A percentile compares a stretch with the other conserved stretches of the same genome.
Conservation (phyloP, 1,140 invertebrate genomes). For the Holcopasites calliopsidis region DNA sequence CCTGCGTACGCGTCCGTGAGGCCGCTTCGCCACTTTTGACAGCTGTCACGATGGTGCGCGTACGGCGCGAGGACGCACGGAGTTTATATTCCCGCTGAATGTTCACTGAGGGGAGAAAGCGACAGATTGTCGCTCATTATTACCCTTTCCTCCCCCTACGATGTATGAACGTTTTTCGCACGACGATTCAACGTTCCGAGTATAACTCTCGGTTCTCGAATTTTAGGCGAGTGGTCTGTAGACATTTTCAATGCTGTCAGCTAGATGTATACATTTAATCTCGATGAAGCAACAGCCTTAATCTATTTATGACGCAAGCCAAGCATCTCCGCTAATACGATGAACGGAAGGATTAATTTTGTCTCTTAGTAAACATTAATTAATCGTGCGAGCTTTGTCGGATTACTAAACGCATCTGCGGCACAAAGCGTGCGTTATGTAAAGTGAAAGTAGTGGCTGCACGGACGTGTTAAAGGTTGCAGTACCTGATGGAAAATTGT, state of each 20-base stretch:
- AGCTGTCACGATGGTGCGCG: conserved; percentile 40
- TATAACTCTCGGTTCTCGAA: no score
- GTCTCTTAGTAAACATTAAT: conserved; percentile 2
- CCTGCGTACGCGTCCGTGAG: conserved; percentile 2
- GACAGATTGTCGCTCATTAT: conserved; percentile 11
- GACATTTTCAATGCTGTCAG: no score
- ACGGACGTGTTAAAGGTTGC: conserved; percentile 40
- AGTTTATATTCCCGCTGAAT: background rate
- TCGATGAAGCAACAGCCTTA: background rate
- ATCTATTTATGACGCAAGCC: background rate
- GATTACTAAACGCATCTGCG: conserved; percentile 5
- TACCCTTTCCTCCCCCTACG: background rate
- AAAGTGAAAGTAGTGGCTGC: conserved; percentile 58
- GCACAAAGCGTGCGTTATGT: conserved; percentile 45
- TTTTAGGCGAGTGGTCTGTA: background rate
- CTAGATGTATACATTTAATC: no score
- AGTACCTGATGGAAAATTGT: conserved; percentile 25
- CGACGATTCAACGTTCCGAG: background rate
- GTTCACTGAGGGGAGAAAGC: background rate
- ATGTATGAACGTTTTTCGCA: background rate
- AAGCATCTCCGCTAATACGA: background rate
- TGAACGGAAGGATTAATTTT: conserved; percentile 1
- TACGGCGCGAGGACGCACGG: background rate
- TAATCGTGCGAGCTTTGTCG: background rate
- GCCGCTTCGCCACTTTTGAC: conserved; percentile 48